A percentile compares a stretch with the other conserved stretches of the same genome.
These are phyloP conservation scores for Eutolmus rufibarbis DNA, from an alignment of 2,888 invertebrate genomes.

Conservation along the genomic window DNA sequence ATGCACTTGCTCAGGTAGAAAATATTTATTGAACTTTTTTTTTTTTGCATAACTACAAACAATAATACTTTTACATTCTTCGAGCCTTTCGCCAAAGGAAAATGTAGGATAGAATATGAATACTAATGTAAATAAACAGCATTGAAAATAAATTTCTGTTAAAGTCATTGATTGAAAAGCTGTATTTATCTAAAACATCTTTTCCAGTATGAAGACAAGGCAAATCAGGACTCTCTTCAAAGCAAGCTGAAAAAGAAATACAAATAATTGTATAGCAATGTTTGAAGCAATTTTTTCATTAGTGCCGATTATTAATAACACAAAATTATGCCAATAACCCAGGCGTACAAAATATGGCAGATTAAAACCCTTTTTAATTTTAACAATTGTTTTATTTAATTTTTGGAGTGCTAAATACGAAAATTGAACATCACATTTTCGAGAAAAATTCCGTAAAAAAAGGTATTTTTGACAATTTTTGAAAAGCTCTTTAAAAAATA, in stretches of 20 bases:
- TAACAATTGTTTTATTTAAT: no score
- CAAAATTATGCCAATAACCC: no score
- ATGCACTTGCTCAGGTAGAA: background rate
- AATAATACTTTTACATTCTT: slow-evolving; percentile 60
- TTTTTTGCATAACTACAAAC: background rate
- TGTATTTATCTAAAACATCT: slow-evolving; percentile 76
- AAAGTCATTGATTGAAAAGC: slow-evolving; percentile 72
- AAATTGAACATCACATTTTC: no score
- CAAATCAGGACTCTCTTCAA: slow-evolving; percentile 66
- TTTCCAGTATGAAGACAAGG: slow-evolving; percentile 78
- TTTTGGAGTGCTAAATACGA: no score
- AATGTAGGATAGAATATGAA: slow-evolving; percentile 75
- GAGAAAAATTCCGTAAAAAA: no score
- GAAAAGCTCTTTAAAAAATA: no score
- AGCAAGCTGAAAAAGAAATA: slow-evolving; percentile 67
- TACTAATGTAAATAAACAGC: slow-evolving; percentile 69
- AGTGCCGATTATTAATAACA: no score
- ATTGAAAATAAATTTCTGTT: slow-evolving; percentile 73
- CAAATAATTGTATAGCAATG: background rate
- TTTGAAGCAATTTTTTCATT: no score
- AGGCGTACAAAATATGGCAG: no score
- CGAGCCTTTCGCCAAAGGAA: slow-evolving; percentile 72
- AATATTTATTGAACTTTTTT: background rate
- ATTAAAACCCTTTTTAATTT: no score
- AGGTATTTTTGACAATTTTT: no score